Percentiles rank a stretch among this genome's conserved stretches.
Conservation (phyloP, 1,140 invertebrate species). For the Lepidurus packardi region DNA sequence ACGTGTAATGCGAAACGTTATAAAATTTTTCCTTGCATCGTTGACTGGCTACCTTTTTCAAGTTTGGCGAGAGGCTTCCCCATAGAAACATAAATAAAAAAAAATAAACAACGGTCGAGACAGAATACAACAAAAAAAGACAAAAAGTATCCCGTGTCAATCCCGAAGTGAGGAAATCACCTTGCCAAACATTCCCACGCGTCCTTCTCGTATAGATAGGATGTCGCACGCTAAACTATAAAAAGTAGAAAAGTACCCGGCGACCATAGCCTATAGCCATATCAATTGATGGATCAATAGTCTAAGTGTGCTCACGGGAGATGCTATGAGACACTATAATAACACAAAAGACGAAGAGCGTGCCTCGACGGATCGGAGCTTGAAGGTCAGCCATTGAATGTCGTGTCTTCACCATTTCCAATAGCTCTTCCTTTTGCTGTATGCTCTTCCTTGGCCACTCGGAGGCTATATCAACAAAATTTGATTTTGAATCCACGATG, state of each 20-base stretch:
- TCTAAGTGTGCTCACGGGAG: not conserved
- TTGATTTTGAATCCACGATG: not conserved
- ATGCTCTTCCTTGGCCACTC: not conserved
- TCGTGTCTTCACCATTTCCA: not conserved
- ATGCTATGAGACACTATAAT: slow-evolving; percentile 10
- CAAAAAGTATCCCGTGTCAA: not conserved
- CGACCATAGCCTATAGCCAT: not conserved
- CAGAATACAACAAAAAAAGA: not conserved
- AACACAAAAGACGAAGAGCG: not conserved
- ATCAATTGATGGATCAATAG: slow-evolving; percentile 1
- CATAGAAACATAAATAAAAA: not conserved
- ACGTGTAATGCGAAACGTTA: not conserved
- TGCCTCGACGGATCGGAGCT: not conserved
- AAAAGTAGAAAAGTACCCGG: not conserved
- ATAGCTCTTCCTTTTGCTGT: not conserved
- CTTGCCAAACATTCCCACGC: not conserved
- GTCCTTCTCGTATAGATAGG: not conserved
- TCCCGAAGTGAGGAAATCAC: not conserved
- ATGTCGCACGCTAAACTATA: not conserved
- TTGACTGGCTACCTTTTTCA: not conserved
- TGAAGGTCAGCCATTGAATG: not conserved
- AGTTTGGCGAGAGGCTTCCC: not conserved
- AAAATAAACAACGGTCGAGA: not conserved
- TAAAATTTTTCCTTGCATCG: not conserved
- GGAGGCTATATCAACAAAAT: not conserved